These are phyloP conservation scores for Pseudococcus longispinus DNA, from an alignment of 2,888 invertebrate genomes.

Conservation along the genomic window DNA sequence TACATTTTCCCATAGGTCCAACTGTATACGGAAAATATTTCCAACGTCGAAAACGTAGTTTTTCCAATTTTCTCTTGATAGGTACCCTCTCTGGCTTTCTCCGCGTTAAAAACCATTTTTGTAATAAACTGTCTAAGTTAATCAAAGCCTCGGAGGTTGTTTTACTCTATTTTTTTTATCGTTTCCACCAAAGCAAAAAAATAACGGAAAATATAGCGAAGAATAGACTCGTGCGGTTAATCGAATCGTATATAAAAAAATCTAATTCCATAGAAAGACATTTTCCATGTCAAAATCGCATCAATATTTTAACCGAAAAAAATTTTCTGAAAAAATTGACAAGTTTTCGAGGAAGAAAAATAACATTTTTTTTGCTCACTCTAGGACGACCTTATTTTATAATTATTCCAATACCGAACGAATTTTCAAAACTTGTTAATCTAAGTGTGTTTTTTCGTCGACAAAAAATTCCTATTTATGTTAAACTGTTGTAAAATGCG, in stretches of 20 bases:
- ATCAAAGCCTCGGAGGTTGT: neutral
- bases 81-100: neutral
- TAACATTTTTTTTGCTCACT: no score
- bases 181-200: neutral
- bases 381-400: neutral
- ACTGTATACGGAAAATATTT: neutral
- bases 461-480: no score
- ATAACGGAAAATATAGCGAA: neutral
- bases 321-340: neutral
- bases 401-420: no score
- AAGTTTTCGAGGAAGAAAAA: no score
- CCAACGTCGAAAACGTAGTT: neutral
- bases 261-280: neutral
- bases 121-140: neutral
- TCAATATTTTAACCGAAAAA: neutral
- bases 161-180: neutral
- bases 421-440: no score
- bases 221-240: neutral
- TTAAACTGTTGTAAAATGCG: no score
- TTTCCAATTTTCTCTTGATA: conserved; percentile 1
- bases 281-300: neutral
- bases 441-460: no score
- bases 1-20: neutral
- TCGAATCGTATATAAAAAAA: neutral
- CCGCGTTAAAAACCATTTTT: neutral